Evolutionary conservation across 2,113 vertebrate genomes (phyloP).

Genomic region (Ailuropoda melanoleuca): DNA sequence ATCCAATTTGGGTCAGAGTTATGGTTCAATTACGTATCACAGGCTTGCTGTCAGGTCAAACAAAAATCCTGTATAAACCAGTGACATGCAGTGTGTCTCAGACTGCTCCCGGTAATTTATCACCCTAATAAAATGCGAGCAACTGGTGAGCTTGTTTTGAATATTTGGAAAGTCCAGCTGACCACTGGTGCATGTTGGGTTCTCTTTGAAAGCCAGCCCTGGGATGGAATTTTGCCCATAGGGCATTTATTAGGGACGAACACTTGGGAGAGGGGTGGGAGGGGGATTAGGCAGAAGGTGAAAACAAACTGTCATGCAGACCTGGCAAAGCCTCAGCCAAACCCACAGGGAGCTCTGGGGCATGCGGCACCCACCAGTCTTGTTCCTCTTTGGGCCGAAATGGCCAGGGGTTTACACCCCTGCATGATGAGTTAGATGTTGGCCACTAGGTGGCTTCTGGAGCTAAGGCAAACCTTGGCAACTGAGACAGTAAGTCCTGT

Average conservation of each 20-base stretch:
- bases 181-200: neutral
- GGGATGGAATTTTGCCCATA: neutral
- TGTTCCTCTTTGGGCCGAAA: neutral
- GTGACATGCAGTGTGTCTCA: neutral
- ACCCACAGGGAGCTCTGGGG: neutral
- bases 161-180: neutral
- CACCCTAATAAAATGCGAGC: neutral
- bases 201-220: neutral
- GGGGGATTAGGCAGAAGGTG: neutral
- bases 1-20: neutral
- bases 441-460: neutral
- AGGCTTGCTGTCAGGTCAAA: neutral
- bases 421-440: neutral
- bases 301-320: neutral
- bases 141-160: neutral
- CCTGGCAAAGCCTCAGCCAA: neutral
- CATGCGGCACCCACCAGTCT: neutral
- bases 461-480: neutral
- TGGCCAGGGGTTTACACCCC: neutral
- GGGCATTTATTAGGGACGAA: neutral
- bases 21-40: neutral
- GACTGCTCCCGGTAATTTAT: neutral
- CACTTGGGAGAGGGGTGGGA: no score
- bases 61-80: neutral
- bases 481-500: neutral